Evolutionary conservation across 1,140 invertebrate species (phyloP), one percentile per base, ranked within the genome.

Genomic region (Portunus trituberculatus): DNA sequence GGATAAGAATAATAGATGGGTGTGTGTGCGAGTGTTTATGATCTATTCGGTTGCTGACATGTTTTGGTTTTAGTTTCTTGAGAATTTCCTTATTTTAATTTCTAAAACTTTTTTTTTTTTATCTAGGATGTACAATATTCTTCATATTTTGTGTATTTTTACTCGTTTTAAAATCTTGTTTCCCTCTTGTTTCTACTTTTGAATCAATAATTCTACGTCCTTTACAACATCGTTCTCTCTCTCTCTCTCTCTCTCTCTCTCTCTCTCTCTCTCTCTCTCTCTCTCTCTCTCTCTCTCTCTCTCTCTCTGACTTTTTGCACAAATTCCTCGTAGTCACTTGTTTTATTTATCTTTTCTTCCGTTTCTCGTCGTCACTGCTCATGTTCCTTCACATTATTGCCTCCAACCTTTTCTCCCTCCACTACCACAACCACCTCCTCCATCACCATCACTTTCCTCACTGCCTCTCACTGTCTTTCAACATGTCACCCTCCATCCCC

Each of bases 261-360:
- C 29, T 45, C 87, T 46, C 39, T 45, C 32, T 45, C 32, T 28
- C 25, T 90, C 39, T 32, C 87, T 32, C 39, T 89, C 87, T 89
- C 87, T 89, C 87, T 89, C 31, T 45, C 87, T 84, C 83, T 84
- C 83, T 84, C 83, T 84, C 83, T 84, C 83, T 84, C 83, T 84
- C 83, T 84, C 3, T 84, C 4, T n/a, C 83, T 84, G 10, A 16
- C 83, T 84, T 25, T 84, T 28, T 39, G 39, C 39, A 39, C 39
- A 39, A 39, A 39, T 82, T 28, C 28, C 76, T 82, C 76, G 16
- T 28, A 25, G 20, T 82, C 76, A 25, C 76, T 82, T 2, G 16
- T 28, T 82, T 28, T 82, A 20, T 82, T 32, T 84, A 28, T 12
- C 83, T 84, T 32, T 84, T 25, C 31, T 32, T 28, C 76, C 28